Evolutionary conservation across 2,113 vertebrate species (phyloP), one percentile per base, ranked within the genome.

Genomic region (Thermophis baileyi): DNA sequence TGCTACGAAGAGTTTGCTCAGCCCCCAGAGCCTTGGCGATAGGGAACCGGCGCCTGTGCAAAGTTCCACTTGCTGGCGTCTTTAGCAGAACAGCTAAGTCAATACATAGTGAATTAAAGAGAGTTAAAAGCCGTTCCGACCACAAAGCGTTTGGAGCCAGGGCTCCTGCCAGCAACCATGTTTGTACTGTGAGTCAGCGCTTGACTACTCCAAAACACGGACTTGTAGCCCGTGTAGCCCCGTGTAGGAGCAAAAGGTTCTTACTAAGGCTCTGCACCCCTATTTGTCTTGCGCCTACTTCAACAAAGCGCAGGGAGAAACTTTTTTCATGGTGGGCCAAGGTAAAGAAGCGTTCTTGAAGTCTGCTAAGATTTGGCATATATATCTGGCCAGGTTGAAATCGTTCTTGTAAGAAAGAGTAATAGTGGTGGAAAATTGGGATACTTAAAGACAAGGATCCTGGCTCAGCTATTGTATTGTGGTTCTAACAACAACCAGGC

Each of bases 1-100:
- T 87, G 95, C 93, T 92, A 93, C 24, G 60, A 93, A 95, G 95
- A 85, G 94, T 74, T 92, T 93, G 95, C 94, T 94, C 92, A 87
- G 50, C 93, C 90, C 91, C 91, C 93, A 90, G 6, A 94, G 91
- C 93, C 94, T 95, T 95, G 95, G 93, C 90, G 44, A 50, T 93
- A 94, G 46, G 89, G 89, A 90, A 85, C n/a, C 90, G 85, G 92
- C 94, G 93, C 86, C 94, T 85, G 25, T 60, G 91, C 57, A 54
- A 51, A 90, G 74, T 92, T 93, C 94, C 93, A 47, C 90, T 1
- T 90, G 92, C 95, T 57, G 89, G 87, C n/a, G 90, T 90, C 54
- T 96, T 92, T 24, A 0, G 90, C 88, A 74, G 93, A 90, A 9
- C 91, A 89, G 94, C 91, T 3, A 92, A 89, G 92, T 94, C 92